phyloP scores from a whole-genome alignment of 2,888 invertebrate species.

The Rhogogaster chlorosoma region DNA sequence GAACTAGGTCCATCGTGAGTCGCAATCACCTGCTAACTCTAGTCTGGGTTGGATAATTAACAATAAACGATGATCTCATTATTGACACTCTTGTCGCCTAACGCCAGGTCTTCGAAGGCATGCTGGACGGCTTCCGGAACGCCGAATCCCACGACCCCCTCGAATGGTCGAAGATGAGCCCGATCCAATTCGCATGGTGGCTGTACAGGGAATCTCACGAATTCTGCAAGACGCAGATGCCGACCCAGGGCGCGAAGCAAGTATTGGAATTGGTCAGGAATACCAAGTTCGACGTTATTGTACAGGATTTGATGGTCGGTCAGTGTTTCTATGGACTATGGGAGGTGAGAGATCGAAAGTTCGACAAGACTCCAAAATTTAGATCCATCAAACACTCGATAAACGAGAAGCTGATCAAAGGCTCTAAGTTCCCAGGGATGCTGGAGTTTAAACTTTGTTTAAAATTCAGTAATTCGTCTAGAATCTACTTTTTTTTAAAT shows the following conservation, averaged over 20 bases:
- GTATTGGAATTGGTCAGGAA: conserved; percentile 48
- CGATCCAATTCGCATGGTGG: neutral
- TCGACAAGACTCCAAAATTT: neutral
- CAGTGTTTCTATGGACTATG: conserved; percentile 53
- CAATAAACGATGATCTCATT: neutral
- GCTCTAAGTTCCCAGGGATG: neutral
- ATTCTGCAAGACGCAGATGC: conserved; percentile 15
- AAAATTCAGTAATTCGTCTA: neutral
- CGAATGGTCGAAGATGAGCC: neutral
- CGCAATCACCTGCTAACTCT: neutral
- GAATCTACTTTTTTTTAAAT: neutral
- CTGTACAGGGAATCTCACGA: neutral
- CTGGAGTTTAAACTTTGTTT: neutral
- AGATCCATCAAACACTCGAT: neutral
- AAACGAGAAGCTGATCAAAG: neutral
- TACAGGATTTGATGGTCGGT: conserved; percentile 44
- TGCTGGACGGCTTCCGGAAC: conserved; percentile 15
- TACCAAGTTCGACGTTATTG: conserved; percentile 53
- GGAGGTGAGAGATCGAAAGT: conserved; percentile 49
- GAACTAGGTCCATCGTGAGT: conserved; percentile 5
- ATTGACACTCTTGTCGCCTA: neutral
- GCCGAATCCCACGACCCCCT: neutral
- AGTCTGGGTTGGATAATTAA: no score
- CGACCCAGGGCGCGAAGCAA: conserved; percentile 36
- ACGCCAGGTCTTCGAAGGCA: conserved; percentile 6